Conservation (phyloP, 2,888 invertebrate genomes). For the Apamea anceps region DNA sequence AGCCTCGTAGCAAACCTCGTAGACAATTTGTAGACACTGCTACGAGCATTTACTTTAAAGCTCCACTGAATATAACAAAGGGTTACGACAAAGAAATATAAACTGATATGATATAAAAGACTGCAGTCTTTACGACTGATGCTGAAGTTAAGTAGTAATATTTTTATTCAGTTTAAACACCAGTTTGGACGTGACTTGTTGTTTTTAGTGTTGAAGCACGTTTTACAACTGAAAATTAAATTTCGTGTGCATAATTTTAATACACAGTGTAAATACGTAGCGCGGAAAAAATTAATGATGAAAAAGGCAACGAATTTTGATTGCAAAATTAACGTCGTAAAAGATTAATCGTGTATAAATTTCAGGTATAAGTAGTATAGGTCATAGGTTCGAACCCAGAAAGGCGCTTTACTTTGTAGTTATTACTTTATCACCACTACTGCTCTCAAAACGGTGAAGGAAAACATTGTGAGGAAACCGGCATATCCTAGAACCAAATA, state of each 20-base stretch:
- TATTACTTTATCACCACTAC: too few species aligned
- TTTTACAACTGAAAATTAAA: neutral
- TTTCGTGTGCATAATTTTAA: neutral
- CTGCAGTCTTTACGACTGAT: conserved; percentile 53
- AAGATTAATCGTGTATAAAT: neutral
- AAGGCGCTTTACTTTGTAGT: too few species aligned
- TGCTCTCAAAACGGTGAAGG: too few species aligned
- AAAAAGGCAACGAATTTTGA: neutral
- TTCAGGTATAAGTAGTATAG: neutral
- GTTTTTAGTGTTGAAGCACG: conserved; percentile 2
- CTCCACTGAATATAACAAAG: conserved; percentile 66
- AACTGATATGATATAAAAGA: conserved; percentile 62
- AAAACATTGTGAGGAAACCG: too few species aligned
- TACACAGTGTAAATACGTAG: neutral
- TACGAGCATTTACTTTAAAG: conserved; percentile 68
- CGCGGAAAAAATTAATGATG: neutral
- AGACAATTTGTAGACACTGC: conserved; percentile 73
- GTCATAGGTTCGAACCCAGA: too few species aligned
- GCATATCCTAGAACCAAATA: too few species aligned
- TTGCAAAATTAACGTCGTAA: neutral
- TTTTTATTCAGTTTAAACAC: conserved; percentile 42
- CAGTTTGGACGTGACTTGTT: neutral
- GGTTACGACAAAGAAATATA: conserved; percentile 63
- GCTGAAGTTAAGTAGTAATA: conserved; percentile 29
- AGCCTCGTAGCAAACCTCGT: conserved; percentile 69